Evolutionary conservation across 2,113 vertebrate species (phyloP).

Genomic region (Orcinus orca): DNA sequence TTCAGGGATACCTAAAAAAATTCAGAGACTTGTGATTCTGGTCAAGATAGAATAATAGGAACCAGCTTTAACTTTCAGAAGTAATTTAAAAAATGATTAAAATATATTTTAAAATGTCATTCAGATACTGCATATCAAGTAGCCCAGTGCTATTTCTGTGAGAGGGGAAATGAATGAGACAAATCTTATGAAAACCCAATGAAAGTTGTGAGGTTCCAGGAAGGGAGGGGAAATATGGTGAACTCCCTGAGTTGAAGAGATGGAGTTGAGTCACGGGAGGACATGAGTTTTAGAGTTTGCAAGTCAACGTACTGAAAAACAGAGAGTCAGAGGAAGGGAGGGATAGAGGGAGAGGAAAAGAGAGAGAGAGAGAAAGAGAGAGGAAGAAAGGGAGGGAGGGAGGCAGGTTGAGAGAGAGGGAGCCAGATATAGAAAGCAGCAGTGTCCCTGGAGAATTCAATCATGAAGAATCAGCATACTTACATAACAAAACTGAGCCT

Average conservation of each 20-base stretch:
- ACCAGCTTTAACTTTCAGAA: neutral
- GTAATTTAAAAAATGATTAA: neutral
- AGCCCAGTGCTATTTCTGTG: neutral
- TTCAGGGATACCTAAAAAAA: neutral
- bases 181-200: neutral
- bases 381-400: neutral
- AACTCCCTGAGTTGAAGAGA: neutral
- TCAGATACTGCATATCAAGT: neutral
- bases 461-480: neutral
- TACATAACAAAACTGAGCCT: neutral
- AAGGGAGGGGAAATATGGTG: neutral
- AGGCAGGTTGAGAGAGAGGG: neutral
- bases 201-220: neutral
- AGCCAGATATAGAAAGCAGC: too few species aligned
- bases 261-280: neutral
- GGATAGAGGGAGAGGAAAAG: neutral
- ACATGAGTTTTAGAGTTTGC: neutral
- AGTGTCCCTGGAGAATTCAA: neutral
- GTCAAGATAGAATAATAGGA: neutral
- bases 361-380: neutral
- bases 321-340: neutral
- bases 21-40: neutral
- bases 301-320: neutral
- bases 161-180: neutral
- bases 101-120: neutral